A percentile compares a stretch with the other conserved stretches of the same genome.
These are phyloP conservation scores for Paramuricea clavata DNA, from an alignment of 92 coral and sea anemone species.

Conservation along the genomic window DNA sequence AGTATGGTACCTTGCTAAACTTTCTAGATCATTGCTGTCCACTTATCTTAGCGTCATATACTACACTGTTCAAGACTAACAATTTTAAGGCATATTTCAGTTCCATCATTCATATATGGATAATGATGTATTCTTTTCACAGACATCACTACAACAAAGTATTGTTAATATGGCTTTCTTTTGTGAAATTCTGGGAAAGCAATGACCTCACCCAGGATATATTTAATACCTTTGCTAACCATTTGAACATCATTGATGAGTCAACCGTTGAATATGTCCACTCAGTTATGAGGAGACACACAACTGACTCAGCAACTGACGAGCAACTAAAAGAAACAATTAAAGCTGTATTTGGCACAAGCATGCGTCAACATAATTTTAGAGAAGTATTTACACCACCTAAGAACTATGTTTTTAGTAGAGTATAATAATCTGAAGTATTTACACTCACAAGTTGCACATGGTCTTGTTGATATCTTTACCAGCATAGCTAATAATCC, in stretches of 20 bases:
- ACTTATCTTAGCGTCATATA: too few species aligned
- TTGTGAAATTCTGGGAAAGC: constrained; percentile 53
- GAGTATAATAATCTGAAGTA: constrained; percentile 9
- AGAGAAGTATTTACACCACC: constrained; percentile 55
- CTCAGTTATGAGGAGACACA: constrained; percentile 43
- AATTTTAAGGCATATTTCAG: too few species aligned
- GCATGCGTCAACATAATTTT: constrained; percentile 60
- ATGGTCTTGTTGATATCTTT: constrained; percentile 37
- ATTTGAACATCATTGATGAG: too few species aligned
- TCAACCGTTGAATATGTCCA: too few species aligned
- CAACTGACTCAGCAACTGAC: constrained; percentile 34
- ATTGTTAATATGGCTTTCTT: constrained; percentile 61
- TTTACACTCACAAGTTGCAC: constrained; percentile 52
- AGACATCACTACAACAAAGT: constrained; percentile 69
- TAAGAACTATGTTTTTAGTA: too few species aligned
- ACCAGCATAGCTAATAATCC: constrained; percentile 25
- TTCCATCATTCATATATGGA: too few species aligned
- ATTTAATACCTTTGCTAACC: constrained; percentile 46
- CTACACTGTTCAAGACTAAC: too few species aligned
- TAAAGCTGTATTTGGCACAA: constrained; percentile 58
- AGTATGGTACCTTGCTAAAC: constrained; percentile 55
- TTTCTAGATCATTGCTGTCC: constrained; percentile 58
- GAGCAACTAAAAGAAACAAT: constrained; percentile 49
- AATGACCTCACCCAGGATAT: constrained; percentile 38
- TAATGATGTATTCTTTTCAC: constrained; percentile 55